Evolutionary conservation across 30 jellyfish, hydroid and myxozoan species (phyloP), one percentile per base, ranked within the genome.

Genomic region (Rhopilema esculentum): DNA sequence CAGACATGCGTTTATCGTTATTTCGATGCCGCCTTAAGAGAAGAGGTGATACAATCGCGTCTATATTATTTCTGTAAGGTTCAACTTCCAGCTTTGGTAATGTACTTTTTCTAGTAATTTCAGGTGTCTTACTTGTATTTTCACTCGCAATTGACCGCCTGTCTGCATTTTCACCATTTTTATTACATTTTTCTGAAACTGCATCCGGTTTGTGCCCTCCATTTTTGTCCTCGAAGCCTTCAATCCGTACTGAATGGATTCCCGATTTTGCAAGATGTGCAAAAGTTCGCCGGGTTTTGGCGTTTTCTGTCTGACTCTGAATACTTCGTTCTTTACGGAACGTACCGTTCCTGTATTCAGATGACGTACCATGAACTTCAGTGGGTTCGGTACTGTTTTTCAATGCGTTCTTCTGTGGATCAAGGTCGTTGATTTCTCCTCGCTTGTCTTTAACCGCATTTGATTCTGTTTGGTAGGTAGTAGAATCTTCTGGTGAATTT

Each of bases 31-130:
- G 49, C 33, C 84, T 66, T 68, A 73, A 0, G 27, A 73, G 22
- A 28, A 73, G 20, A 18, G 84, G 84, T 23, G 84, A 73, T 23
- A 73, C 84, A 19, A 73, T 8, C 32, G 84, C 84, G 30, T 73
- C 84, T 0, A 73, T 66, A 73, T 40, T 31, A 9, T 68, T 24
- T 9, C 33, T 20, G 24, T 31, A 7, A 1, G 65, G 12, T 23
- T 20, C 25, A 20, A 73, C 48, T 17, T 18, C 48, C 69, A 73
- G 25, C 0, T 22, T 16, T 18, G 84, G 84, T 49, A 73, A 18
- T 9, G 84, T 29, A 4, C 25, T 33, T 73, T 66, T 27, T 33
- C 51, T 70, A 1, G 23, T 9, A 30, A 70, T 8, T 23, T 9
- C 65, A 7, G 20, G 12, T 7, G 1, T n/a, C 81, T 30, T 30